Conservation (phyloP, 1,140 invertebrate genomes). For the Monomorium pharaonis region DNA sequence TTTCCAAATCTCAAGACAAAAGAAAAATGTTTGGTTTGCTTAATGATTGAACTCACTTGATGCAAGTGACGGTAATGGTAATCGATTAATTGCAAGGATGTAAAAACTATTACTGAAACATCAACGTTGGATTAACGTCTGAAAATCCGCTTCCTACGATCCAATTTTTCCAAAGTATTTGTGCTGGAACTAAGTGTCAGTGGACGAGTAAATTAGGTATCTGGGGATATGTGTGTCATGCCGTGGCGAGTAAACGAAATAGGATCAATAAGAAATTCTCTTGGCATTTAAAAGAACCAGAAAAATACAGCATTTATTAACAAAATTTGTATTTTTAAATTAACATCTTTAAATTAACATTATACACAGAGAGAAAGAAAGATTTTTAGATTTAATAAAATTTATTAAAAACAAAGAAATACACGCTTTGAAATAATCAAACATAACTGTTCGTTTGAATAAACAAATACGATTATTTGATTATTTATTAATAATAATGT, state of each 20-base stretch:
- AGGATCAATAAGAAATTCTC: not conserved
- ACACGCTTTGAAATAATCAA: no score
- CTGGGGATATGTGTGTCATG: no score
- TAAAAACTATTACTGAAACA: conserved; percentile 49
- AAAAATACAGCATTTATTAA: not conserved
- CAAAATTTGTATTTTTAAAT: no score
- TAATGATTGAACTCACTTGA: conserved; percentile 53
- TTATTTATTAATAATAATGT: no score
- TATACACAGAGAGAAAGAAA: no score
- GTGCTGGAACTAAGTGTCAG: not conserved
- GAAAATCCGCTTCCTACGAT: not conserved
- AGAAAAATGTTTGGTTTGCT: conserved; percentile 62
- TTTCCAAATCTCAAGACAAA: conserved; percentile 1
- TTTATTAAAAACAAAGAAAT: no score
- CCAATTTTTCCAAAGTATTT: conserved; percentile 9
- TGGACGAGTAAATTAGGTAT: not conserved
- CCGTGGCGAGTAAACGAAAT: not conserved
- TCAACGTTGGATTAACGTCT: not conserved
- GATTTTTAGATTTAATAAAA: no score
- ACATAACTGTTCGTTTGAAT: no score
- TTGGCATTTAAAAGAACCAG: not conserved
- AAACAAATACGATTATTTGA: no score
- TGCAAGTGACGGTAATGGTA: not conserved
- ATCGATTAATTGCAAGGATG: not conserved
- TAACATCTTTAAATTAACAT: not conserved